Base-by-base conservation (phyloP, 2,797 vertebrate species). In the Gymnopithys bicolor region DNA sequence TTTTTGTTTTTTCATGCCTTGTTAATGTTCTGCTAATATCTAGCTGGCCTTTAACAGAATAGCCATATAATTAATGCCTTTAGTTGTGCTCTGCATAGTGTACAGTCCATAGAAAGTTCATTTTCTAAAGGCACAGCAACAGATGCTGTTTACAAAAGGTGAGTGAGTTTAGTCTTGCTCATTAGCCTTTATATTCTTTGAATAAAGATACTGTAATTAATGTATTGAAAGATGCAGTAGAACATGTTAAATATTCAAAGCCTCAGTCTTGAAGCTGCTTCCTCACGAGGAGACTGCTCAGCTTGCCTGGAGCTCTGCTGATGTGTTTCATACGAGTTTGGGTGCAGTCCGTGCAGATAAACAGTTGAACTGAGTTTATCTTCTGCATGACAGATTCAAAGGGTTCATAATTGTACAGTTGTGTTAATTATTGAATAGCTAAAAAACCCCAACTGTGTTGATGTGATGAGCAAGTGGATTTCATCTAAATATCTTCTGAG, bases 351-450 rank as follows among this genome's bases (percentile, higher is more conserved):
- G 46, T 66, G 52, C 56, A 81, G 92, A 91, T 89, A 85, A 94
- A 91, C 1, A 2, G 35, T 76, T 88, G 35, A 91, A 81, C 89
- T 86, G 75, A 63, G 92, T 94, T 94, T 94, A 30, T 94, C 69
- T 95, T 95, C 85, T 86, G 70, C 90, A 45, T 88, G 85, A 79
- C 59, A 75, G 69, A 85, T 94, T 94, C 90, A 79, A 25, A 96
- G 86, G 69, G 69, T 93, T 75, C 2, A 2, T 84, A 84, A 55
- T 45, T 81, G 58, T 75, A 49, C 66, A 35, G 66, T 86, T 92
- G 23, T 75, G 63, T 81, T 93, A 92, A 85, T 93, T 86, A 89
- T 19, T 90, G 68, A 94, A 74, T 94, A 93, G 91, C 27, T 35
- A 59, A 90, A 84, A 84, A 84, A 76, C 19, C 0, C 3, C 37